Conservation (phyloP, 2,888 invertebrate genomes). For the Gryllus longicercus region DNA sequence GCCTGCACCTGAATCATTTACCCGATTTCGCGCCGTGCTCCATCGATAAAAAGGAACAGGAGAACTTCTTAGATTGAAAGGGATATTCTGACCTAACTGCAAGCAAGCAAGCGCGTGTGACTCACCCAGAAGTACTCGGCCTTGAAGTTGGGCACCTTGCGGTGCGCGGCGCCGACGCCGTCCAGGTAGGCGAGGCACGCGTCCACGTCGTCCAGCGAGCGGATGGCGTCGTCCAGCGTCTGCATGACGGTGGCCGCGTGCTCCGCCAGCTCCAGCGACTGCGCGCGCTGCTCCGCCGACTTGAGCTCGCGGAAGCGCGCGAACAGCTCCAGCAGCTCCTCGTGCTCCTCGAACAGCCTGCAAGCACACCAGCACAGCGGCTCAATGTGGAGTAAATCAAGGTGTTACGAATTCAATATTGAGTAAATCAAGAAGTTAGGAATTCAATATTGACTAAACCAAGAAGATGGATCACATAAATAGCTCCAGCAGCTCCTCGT, state of each 20-base stretch:
- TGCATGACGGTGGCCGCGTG: slow-evolving; percentile 88
- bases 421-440: no score
- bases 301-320: slow-evolving; percentile 74
- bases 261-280: slow-evolving; percentile 77
- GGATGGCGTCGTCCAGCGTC: slow-evolving; percentile 84
- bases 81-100: neutral
- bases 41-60: no score
- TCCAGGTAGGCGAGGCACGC: slow-evolving; percentile 77
- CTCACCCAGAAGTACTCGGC: slow-evolving; percentile 86
- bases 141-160: slow-evolving; percentile 79
- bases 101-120: slow-evolving; percentile 31
- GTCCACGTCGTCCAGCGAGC: slow-evolving; percentile 79
- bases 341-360: slow-evolving; percentile 84
- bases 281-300: slow-evolving; percentile 75
- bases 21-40: no score
- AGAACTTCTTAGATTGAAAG: no score
- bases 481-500: slow-evolving; percentile 70
- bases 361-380: slow-evolving; percentile 39
- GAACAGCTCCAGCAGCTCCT: slow-evolving; percentile 73
- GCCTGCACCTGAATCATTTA: no score
- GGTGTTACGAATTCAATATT: no score
- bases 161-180: slow-evolving; percentile 79
- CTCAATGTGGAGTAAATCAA: no score
- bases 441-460: no score
- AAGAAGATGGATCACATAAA: slow-evolving; percentile 66